Conservation (phyloP, 2,797 vertebrate species). For the Schizopygopsis pylzovi region DNA sequence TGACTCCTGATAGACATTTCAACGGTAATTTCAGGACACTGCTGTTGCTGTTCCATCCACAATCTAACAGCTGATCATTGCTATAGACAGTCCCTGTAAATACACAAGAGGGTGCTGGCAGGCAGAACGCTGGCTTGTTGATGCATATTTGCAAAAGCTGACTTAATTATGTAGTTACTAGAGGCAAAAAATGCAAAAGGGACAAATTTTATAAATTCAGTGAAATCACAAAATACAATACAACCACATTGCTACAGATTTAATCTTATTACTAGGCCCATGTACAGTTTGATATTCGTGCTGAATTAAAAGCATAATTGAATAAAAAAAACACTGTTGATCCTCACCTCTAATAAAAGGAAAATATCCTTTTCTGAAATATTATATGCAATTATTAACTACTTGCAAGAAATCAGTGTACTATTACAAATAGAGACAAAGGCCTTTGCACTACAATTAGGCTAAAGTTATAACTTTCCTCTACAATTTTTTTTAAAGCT, state of each 20-base stretch:
- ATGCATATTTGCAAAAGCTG: slow-evolving; percentile 11
- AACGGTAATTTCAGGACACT: slow-evolving; percentile 7
- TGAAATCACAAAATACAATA: no score
- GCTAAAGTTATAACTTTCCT: background rate
- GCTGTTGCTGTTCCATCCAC: background rate
- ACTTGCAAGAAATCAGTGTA: background rate
- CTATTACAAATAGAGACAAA: background rate
- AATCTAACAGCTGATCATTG: slow-evolving; percentile 4
- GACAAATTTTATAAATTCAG: background rate
- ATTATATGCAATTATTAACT: background rate
- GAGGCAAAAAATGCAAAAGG: background rate
- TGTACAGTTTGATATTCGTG: no score
- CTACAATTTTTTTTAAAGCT: background rate
- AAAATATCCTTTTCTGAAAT: background rate
- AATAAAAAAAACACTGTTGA: no score
- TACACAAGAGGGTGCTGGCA: background rate
- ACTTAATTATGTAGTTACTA: background rate
- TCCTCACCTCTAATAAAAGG: no score
- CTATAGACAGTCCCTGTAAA: background rate
- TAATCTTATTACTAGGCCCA: background rate
- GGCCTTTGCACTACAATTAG: background rate
- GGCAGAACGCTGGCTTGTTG: background rate
- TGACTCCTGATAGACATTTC: slow-evolving; percentile 17
- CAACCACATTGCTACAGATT: background rate
- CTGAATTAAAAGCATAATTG: no score